Base-by-base conservation (phyloP, 2,113 vertebrate species). In the Cebus imitator region DNA sequence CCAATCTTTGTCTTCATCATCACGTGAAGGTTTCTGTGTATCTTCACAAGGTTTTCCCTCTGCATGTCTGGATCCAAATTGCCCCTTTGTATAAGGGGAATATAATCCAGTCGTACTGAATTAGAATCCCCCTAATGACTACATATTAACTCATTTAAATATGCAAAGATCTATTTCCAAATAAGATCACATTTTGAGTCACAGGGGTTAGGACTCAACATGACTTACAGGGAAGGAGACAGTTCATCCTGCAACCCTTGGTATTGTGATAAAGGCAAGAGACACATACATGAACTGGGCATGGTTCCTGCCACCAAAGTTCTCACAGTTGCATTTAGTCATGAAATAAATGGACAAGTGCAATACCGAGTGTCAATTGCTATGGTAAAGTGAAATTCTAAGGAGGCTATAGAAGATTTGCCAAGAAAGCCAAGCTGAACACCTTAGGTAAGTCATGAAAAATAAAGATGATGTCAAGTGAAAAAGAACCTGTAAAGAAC, bases 141-240 rank as follows among this genome's bases (percentile, higher is more conserved):
- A 50, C 45, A 66, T 55, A 11, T 78, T 85, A 87, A 75, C 45
- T 57, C 72, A 12, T 50, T 80, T 86, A 81, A 75, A 66, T 86
- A 3, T 90, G 12, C 52, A 86, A 68, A 94, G 23, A 64, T 27
- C 14, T 88, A 40, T 45, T 89, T 83, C 30, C n/a, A 93, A 75
- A 83, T 83, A 58, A 35, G 17, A n/a, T 27, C 17, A 58, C 14
- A 16, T 50, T 50, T 23, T 57, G 70, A 76, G 7, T 10, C 45
- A 12, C 3, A 55, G 40, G 4, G 8, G 11, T 76, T 32, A 78
- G 45, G 32, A 23, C 72, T 70, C 32, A 58, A 30, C 3, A 9
- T 18, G 23, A 3, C 2, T 37, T 94, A 75, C 27, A 11, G 21
- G 6, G 7, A 1, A 0, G 18, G 18, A 13, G 6, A 10, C 48